These are phyloP conservation scores for Labeo calbasu DNA, from an alignment of 2,797 vertebrate species.

Conservation along the genomic window DNA sequence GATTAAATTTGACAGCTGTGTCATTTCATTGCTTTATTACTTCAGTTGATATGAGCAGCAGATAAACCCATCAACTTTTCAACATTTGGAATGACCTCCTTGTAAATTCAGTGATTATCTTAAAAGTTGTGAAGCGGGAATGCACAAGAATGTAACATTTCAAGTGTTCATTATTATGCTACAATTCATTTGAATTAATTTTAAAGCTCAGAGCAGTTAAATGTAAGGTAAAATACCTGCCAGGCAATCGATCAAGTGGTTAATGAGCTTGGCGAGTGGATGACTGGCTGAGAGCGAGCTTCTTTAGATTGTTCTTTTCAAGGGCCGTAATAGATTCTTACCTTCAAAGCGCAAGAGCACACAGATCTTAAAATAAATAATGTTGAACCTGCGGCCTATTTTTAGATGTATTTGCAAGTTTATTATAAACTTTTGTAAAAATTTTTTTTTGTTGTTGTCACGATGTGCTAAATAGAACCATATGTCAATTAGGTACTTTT, in stretches of 20 bases:
- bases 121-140: background rate
- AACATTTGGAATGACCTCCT: background rate
- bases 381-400: background rate
- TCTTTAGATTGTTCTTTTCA: background rate
- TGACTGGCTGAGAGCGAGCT: background rate
- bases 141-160: background rate
- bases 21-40: conserved; percentile 16
- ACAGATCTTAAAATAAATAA: background rate
- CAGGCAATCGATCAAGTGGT: background rate
- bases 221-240: background rate
- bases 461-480: too few relatives aligned
- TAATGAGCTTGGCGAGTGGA: background rate
- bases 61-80: background rate
- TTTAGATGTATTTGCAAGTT: background rate
- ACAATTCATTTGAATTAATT: background rate
- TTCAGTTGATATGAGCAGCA: background rate
- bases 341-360: background rate
- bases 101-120: background rate
- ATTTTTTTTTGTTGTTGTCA: too few relatives aligned
- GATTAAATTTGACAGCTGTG: background rate
- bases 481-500: too few relatives aligned
- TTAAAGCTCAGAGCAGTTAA: background rate
- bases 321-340: background rate
- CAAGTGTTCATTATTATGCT: background rate
- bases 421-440: too few relatives aligned